Conservation (phyloP, 2,797 vertebrate genomes). For the Lindbergichthys nudifrons region DNA sequence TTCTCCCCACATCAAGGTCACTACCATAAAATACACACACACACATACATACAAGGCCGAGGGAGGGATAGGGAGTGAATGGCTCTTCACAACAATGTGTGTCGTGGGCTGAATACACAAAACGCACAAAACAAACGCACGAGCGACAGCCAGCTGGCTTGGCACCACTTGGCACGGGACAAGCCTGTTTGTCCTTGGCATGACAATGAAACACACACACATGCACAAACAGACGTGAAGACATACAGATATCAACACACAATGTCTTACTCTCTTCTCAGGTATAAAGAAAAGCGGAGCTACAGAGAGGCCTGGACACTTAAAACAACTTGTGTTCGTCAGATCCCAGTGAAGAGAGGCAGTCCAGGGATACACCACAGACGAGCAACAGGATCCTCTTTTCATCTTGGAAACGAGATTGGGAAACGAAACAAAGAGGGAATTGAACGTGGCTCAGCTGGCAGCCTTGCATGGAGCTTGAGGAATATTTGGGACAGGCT, state of each 20-base stretch:
- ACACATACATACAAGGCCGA: constrained; percentile 44
- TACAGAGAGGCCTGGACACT: constrained; percentile 20
- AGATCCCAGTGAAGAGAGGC: constrained; percentile 37
- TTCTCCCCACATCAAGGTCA: constrained; percentile 74
- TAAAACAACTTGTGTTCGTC: constrained; percentile 45
- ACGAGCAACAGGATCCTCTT: constrained; percentile 46
- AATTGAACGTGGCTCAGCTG: constrained; percentile 41
- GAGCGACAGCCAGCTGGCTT: constrained; percentile 83
- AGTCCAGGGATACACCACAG: constrained; percentile 16
- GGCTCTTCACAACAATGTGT: constrained; percentile 73
- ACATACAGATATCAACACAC: constrained; percentile 17
- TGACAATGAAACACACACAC: constrained; percentile 70
- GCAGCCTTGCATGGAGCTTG: background rate
- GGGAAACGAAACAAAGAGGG: constrained; percentile 36
- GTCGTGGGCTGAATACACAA: constrained; percentile 76
- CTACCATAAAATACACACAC: constrained; percentile 30
- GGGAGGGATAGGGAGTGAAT: constrained; percentile 52
- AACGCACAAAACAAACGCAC: constrained; percentile 77
- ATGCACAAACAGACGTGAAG: constrained; percentile 10
- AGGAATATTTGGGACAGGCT: constrained; percentile 19
- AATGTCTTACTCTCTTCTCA: constrained; percentile 43
- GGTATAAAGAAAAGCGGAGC: constrained; percentile 52
- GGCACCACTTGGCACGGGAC: constrained; percentile 79
- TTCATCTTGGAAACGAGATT: constrained; percentile 42
- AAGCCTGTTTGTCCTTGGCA: constrained; percentile 75